A percentile compares a stretch with the other conserved stretches of the same genome.
These are phyloP conservation scores for Hoplodrina blanda DNA, from an alignment of 2,888 invertebrate species.

Conservation along the genomic window DNA sequence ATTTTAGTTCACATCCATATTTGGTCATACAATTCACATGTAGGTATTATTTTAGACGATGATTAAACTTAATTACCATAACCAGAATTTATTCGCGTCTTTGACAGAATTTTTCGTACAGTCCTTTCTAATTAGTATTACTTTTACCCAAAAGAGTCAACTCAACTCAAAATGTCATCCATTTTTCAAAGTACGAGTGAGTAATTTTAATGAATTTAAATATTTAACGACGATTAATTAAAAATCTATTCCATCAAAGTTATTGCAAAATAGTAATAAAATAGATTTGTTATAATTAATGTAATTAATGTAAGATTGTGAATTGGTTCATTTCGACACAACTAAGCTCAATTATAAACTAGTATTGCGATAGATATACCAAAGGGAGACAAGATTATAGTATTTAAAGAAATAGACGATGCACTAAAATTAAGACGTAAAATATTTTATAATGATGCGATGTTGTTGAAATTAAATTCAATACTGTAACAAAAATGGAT, in stretches of 20 bases:
- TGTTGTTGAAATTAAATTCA: not conserved
- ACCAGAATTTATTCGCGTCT: not conserved
- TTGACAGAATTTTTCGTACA: not conserved
- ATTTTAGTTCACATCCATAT: not conserved
- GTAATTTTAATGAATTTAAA: no score
- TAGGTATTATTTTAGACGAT: not conserved
- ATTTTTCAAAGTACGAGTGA: no score
- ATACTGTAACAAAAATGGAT: not conserved
- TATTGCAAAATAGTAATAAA: no score
- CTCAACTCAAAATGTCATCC: no score
- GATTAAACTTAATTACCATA: constrained; percentile 12
- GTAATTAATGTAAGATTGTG: no score
- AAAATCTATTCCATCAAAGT: no score
- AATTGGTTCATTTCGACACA: no score
- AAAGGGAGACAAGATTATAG: not conserved
- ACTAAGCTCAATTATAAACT: constrained; percentile 6
- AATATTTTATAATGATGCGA: not conserved
- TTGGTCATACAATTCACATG: constrained; percentile 1
- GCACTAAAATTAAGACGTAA: not conserved
- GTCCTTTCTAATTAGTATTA: not conserved
- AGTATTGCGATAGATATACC: constrained; percentile 9
- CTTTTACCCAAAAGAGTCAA: no score
- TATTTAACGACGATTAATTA: no score
- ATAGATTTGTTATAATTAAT: no score
- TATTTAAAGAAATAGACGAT: not conserved